phyloP scores from a whole-genome alignment of 2,888 invertebrate genomes.

The Caenorhabditis imperialis region DNA sequence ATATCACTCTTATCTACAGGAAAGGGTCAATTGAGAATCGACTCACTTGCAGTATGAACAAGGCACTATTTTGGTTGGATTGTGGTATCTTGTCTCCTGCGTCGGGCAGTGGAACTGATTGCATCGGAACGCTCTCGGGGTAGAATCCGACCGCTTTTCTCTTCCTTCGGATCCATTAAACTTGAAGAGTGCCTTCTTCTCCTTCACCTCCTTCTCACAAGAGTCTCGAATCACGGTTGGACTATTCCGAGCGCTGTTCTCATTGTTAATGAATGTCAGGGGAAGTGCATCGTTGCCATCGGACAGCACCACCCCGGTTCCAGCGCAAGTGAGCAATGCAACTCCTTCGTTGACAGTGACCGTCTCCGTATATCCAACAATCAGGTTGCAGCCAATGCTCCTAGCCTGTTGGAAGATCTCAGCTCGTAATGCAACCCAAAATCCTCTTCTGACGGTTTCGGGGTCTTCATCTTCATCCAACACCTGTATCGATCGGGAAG shows the following conservation, averaged over 20 bases:
- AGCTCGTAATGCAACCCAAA: conserved; percentile 97
- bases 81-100: conserved; percentile 27
- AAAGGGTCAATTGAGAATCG: not conserved
- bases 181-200: conserved; percentile 38
- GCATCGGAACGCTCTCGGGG: conserved; percentile 46
- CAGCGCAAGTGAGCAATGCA: conserved; percentile 46
- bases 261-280: not conserved
- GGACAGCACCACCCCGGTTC: conserved; percentile 38
- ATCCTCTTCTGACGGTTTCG: conserved; percentile 34
- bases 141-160: conserved; percentile 49
- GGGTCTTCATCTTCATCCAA: conserved; percentile 56
- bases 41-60: conserved; percentile 56
- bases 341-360: conserved; percentile 84
- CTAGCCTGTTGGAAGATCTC: conserved; percentile 94
- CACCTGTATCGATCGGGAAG: conserved; percentile 45
- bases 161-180: conserved; percentile 40
- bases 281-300: conserved; percentile 27
- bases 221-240: conserved; percentile 32
- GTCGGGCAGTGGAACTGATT: conserved; percentile 47
- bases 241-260: conserved; percentile 35
- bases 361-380: conserved; percentile 92
- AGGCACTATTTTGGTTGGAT: conserved; percentile 18
- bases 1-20: not conserved
- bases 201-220: conserved; percentile 37
- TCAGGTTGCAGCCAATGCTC: conserved; percentile 92